Percentiles rank a stretch among this genome's conserved stretches.
Conservation (phyloP, 2,888 invertebrate genomes). For the Chouioia cunea region DNA sequence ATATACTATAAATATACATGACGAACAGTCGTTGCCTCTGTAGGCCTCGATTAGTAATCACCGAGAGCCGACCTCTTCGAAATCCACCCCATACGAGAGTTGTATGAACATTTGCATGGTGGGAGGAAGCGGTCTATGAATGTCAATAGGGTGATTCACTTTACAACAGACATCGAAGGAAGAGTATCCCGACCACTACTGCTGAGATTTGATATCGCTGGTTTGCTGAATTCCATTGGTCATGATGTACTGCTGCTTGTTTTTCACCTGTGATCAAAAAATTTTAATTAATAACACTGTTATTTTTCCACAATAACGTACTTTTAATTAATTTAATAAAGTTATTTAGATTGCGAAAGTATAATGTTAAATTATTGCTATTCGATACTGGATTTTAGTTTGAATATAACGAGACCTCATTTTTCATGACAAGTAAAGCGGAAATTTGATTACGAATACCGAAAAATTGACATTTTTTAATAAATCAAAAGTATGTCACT, state of each 20-base stretch:
- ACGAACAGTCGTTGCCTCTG: constrained; percentile 1
- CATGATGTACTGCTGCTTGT: constrained; percentile 76
- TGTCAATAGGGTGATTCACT: constrained; percentile 1
- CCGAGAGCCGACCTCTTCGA: background rate
- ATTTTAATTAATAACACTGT: background rate
- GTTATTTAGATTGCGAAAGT: too few relatives aligned
- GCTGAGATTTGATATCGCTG: background rate
- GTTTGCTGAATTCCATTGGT: constrained; percentile 73
- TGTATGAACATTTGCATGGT: background rate
- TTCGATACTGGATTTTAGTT: too few relatives aligned
- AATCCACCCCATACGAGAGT: too few relatives aligned
- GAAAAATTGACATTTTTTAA: too few relatives aligned
- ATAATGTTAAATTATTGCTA: background rate
- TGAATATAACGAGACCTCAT: too few relatives aligned
- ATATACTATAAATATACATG: constrained; percentile 30
- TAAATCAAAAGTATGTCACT: too few relatives aligned
- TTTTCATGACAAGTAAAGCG: constrained; percentile 4
- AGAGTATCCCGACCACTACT: constrained; percentile 4
- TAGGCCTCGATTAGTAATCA: constrained; percentile 8
- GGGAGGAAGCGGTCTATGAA: background rate
- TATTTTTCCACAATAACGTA: constrained; percentile 2
- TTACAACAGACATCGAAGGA: constrained; percentile 22
- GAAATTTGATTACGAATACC: constrained; percentile 8
- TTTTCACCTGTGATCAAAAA: constrained; percentile 71
- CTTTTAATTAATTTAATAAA: constrained; percentile 13